Base-by-base conservation (phyloP, 92 coral and sea anemone species). In the Paragorgia papillata region DNA sequence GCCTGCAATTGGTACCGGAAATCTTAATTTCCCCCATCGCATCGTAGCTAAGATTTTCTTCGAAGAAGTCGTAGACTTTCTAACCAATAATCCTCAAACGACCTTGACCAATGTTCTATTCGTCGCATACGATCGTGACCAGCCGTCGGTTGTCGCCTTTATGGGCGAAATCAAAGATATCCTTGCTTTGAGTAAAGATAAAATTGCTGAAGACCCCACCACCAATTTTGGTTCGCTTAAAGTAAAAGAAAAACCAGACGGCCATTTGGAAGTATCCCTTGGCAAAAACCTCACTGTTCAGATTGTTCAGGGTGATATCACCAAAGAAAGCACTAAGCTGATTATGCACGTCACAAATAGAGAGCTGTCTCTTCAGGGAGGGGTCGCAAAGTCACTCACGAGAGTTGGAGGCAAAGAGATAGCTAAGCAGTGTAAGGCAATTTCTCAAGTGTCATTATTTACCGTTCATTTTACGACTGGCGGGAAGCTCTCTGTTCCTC, bases 21-120 rank as follows among this genome's bases (percentile, higher is more conserved):
- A 76, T 50, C 61, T 60, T 4, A n/a, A 46, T 2, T 76, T 76
- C 60, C 81, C 81, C 3, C 81, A 57, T 19, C 19, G 30, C 5
- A 27, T 25, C 24, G 81, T 76, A 33, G 92, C 92, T 32, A 83
- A 75, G 7, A 63, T 69, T 20, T 86, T 88, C 80, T 88, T 88
- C 33, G 71, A 76, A 41, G 81, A 76, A 35, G 41, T 30, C 12
- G 19, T 63, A 28, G 25, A 21, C 10, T 76, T 35, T 71, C 27
- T 68, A 0, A 48, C 58, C 54, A 24, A 12, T 15, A 44, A 68
- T 19, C 75, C 58, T 46, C 22, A 46, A 18, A 44, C 75, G 25
- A 9, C 43, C 40, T 25, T 68, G 5, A 30, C 44, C 25, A 59
- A 68, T 29, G 25, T 68, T 68, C 75, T 58, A 19, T 68, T 68